Percentiles rank a stretch among this genome's conserved stretches.
These are phyloP conservation scores for Silurus glanis DNA, from an alignment of 2,113 vertebrate species.

Conservation along the genomic window DNA sequence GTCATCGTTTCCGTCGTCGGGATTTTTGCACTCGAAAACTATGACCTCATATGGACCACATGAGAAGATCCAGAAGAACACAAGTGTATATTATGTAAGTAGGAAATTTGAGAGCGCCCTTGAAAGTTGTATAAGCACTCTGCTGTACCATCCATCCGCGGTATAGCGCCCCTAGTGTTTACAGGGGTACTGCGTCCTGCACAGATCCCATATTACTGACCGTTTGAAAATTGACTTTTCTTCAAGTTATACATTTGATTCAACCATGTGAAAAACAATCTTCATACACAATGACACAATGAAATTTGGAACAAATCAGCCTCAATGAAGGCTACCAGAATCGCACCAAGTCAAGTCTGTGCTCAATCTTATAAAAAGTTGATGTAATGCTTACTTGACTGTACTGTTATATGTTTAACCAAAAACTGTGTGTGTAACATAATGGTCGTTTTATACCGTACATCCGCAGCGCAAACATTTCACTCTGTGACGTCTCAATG, in stretches of 20 bases:
- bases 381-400: too few species aligned
- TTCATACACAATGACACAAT: too few species aligned
- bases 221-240: neutral
- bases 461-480: slow-evolving; percentile 17
- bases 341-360: too few species aligned
- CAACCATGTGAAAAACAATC: too few species aligned
- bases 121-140: too few species aligned
- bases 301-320: too few species aligned
- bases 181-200: neutral
- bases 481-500: slow-evolving; percentile 29
- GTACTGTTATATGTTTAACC: too few species aligned
- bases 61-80: neutral
- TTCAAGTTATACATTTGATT: neutral
- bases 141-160: too few species aligned
- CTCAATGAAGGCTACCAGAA: too few species aligned
- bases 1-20: neutral
- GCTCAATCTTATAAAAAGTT: too few species aligned
- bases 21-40: neutral
- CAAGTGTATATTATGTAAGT: neutral
- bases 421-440: neutral
- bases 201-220: neutral
- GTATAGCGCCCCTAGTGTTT: neutral
- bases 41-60: neutral
- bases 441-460: neutral
- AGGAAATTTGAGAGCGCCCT: neutral